Evolutionary conservation across 2,113 vertebrate genomes (phyloP).

Genomic region (Smithornis capensis): DNA sequence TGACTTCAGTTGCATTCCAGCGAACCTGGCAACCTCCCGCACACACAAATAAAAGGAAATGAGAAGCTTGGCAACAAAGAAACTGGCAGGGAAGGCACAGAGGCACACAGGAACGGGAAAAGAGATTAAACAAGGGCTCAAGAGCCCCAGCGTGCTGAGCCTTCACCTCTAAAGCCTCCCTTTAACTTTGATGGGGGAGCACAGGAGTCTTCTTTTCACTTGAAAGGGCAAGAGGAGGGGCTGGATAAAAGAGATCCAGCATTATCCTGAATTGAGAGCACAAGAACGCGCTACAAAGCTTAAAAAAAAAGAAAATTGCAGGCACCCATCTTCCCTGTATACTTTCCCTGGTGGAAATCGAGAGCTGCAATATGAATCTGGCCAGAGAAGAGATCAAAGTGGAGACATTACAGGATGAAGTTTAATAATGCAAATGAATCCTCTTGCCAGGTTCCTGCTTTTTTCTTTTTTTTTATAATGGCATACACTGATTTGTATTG

Average conservation of each 20-base stretch:
- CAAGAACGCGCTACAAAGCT: not conserved
- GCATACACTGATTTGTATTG: not conserved
- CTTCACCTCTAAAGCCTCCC: conserved; percentile 61
- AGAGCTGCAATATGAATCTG: conserved; percentile 16
- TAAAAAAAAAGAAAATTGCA: conserved; percentile 11
- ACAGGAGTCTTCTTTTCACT: conserved; percentile 54
- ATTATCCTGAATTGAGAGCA: conserved; percentile 53
- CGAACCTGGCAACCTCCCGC: conserved; percentile 79
- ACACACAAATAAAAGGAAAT: conserved; percentile 84
- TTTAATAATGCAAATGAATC: conserved; percentile 25
- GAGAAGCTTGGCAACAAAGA: conserved; percentile 78
- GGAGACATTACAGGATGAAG: not conserved
- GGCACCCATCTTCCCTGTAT: not conserved
- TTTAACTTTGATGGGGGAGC: conserved; percentile 60
- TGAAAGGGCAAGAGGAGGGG: conserved; percentile 58
- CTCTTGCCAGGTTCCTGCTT: not conserved
- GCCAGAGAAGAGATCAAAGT: conserved; percentile 19
- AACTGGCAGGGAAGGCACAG: conserved; percentile 67
- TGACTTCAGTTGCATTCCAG: conserved; percentile 85
- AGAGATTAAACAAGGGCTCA: conserved; percentile 70
- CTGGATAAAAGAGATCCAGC: conserved; percentile 47
- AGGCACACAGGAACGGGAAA: conserved; percentile 65
- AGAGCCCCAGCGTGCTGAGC: conserved; percentile 59
- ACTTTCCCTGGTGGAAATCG: not conserved
- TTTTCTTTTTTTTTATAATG: not conserved